Conservation (phyloP, 2,113 vertebrate species). For the Garra rufa region DNA sequence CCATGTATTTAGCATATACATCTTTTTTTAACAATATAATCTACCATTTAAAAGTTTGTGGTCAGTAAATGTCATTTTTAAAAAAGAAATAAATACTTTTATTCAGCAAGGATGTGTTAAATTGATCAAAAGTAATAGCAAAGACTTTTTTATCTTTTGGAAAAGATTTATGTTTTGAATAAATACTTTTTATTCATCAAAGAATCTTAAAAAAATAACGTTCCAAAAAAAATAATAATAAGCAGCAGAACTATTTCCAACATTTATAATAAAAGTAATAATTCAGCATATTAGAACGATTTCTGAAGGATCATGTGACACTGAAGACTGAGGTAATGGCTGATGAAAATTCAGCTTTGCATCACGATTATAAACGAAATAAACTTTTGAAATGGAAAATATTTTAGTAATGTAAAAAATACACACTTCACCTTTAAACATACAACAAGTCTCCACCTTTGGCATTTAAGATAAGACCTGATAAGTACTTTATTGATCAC, state of each 20-base stretch:
- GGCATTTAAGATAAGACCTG: slow-evolving; percentile 29
- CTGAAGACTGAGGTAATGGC: too few species aligned
- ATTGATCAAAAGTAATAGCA: not conserved
- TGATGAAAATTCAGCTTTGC: too few species aligned
- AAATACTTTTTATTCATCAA: not conserved
- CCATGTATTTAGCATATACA: too few species aligned
- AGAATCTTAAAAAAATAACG: not conserved
- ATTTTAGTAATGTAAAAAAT: not conserved
- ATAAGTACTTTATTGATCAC: slow-evolving; percentile 28
- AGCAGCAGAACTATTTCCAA: too few species aligned
- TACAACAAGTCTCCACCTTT: not conserved
- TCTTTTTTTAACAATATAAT: too few species aligned
- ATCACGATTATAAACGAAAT: too few species aligned
- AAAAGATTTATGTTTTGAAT: not conserved
- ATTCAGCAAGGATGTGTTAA: not conserved
- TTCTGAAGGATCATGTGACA: not conserved
- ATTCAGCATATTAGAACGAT: not conserved
- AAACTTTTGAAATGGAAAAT: not conserved
- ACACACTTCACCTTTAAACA: slow-evolving; percentile 12
- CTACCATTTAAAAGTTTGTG: not conserved
- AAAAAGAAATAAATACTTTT: too few species aligned
- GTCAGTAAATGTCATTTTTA: not conserved
- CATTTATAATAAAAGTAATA: too few species aligned
- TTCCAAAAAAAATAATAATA: too few species aligned
- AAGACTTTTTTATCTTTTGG: too few species aligned